phyloP scores from a whole-genome alignment of 2,113 vertebrate genomes.

The Condylura cristata region DNA sequence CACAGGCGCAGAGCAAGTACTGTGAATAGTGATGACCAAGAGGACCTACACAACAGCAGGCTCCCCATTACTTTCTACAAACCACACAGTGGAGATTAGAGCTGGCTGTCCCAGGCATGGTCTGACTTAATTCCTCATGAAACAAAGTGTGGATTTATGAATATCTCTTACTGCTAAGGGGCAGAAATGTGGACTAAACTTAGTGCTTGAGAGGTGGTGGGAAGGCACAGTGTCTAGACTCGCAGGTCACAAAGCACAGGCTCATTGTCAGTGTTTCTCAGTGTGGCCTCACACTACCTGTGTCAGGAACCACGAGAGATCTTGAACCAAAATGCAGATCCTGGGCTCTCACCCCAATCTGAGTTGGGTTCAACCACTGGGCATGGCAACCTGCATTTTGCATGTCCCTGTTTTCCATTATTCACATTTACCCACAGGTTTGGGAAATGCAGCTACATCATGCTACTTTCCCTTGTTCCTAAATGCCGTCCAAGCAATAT shows the following conservation, averaged over 20 bases:
- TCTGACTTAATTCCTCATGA: background rate
- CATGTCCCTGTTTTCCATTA: background rate
- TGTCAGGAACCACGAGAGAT: background rate
- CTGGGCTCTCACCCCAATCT: too few species aligned
- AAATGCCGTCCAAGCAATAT: rapidly evolving
- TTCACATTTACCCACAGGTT: background rate
- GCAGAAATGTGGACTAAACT: background rate
- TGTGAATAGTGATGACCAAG: too few species aligned
- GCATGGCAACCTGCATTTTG: background rate
- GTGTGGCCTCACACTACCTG: rapidly evolving
- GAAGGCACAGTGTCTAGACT: background rate
- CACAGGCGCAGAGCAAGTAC: background rate
- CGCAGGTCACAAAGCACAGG: background rate
- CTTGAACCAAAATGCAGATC: background rate
- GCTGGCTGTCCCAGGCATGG: rapidly evolving
- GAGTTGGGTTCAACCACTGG: too few species aligned
- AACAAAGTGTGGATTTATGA: background rate
- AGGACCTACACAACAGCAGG: rapidly evolving
- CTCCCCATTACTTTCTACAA: background rate
- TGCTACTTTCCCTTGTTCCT: background rate
- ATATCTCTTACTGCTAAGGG: background rate
- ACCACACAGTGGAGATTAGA: background rate
- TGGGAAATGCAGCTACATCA: rapidly evolving
- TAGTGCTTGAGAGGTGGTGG: rapidly evolving
- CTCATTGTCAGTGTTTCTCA: background rate